Percentiles rank a stretch among this genome's conserved stretches.
Conservation (phyloP, 2,888 invertebrate genomes). For the Meteorus colon region DNA sequence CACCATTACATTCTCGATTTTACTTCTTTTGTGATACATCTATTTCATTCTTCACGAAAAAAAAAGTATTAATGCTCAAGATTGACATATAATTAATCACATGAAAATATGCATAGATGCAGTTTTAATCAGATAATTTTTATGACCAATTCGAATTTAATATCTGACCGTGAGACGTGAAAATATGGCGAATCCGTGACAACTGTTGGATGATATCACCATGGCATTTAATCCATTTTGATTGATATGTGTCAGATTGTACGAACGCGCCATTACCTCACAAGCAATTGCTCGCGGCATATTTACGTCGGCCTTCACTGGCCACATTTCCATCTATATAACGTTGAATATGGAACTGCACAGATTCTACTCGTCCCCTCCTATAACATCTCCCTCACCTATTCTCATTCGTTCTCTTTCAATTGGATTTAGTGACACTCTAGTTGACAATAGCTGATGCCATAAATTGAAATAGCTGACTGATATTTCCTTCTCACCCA, state of each 20-base stretch:
- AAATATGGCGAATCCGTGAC: constrained; percentile 8
- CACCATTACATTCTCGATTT: background rate
- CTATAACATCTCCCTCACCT: constrained; percentile 20
- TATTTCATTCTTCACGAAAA: background rate
- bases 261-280: constrained; percentile 58
- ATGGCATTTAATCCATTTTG: constrained; percentile 61
- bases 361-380: constrained; percentile 26
- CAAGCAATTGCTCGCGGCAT: constrained; percentile 49
- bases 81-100: background rate
- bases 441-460: constrained; percentile 23
- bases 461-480: constrained; percentile 38
- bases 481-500: constrained; percentile 14
- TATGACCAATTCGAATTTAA: background rate
- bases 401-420: constrained; percentile 25
- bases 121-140: background rate
- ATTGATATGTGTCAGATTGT: constrained; percentile 67
- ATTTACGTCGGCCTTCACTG: constrained; percentile 36
- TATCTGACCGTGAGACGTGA: background rate
- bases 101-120: background rate
- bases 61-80: background rate
- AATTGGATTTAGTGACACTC: constrained; percentile 34
- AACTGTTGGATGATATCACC: constrained; percentile 21
- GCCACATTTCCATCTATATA: constrained; percentile 34
- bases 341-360: constrained; percentile 13
- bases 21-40: background rate